phyloP scores from a whole-genome alignment of 2,113 vertebrate species.

The Zingel zingel region DNA sequence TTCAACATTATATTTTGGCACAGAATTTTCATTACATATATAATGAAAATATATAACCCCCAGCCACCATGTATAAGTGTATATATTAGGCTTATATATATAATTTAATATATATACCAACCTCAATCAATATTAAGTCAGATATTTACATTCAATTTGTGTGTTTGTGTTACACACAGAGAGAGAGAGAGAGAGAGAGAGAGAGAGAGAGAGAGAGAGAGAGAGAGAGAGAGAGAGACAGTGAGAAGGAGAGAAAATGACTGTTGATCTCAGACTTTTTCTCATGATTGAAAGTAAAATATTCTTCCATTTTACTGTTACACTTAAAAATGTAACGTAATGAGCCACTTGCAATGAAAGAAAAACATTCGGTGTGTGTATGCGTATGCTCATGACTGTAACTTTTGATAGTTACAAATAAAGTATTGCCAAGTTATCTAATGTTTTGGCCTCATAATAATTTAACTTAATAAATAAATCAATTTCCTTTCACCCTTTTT shows the following conservation, averaged over 20 bases:
- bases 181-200: conserved; percentile 48
- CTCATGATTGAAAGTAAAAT: conserved; percentile 27
- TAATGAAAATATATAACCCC: conserved; percentile 82
- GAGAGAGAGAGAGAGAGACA: no score
- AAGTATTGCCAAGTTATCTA: conserved; percentile 68
- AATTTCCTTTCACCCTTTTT: conserved; percentile 18
- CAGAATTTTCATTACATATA: conserved; percentile 83
- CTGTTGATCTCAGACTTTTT: conserved; percentile 27
- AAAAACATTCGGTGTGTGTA: conserved; percentile 63
- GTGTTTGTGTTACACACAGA: conserved; percentile 55
- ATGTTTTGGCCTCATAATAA: conserved; percentile 60
- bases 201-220: conserved; percentile 21
- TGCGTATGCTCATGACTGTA: conserved; percentile 28
- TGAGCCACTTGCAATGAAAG: conserved; percentile 28
- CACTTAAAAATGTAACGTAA: conserved; percentile 44
- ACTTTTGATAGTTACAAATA: conserved; percentile 58
- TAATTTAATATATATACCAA: conserved; percentile 68
- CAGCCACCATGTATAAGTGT: conserved; percentile 70
- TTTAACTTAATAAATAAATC: conserved; percentile 39
- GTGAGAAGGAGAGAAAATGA: conserved; percentile 50
- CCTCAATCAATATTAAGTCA: conserved; percentile 82
- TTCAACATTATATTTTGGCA: conserved; percentile 86
- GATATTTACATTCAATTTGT: conserved; percentile 88
- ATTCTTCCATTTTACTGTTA: conserved; percentile 31
- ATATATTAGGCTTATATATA: conserved; percentile 73